Percentiles rank a stretch among this genome's conserved stretches.
Evolutionary conservation across 2,888 invertebrate genomes (phyloP).

Genomic region (Dione juno): DNA sequence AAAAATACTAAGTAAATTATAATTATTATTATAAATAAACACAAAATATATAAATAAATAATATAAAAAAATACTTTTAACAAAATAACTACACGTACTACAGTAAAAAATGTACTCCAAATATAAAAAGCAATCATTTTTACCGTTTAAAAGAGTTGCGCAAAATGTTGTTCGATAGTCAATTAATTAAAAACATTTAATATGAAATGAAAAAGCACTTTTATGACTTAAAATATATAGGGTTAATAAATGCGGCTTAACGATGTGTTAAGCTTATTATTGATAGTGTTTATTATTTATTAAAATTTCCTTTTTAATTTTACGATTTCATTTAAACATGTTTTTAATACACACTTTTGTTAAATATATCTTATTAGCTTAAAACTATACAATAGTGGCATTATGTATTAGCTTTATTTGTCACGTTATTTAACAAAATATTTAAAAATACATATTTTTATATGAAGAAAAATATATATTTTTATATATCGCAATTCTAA

Average conservation of each 20-base stretch:
- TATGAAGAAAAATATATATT: too few species aligned
- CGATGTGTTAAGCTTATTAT: background rate
- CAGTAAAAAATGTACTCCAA: background rate
- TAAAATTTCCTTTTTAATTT: too few species aligned
- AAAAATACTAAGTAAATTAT: too few species aligned
- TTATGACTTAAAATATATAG: background rate
- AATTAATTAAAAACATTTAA: slow-evolving; percentile 8
- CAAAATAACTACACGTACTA: too few species aligned
- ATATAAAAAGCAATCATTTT: background rate
- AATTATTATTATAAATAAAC: too few species aligned
- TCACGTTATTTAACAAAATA: background rate
- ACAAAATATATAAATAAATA: too few species aligned
- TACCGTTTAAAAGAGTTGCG: background rate
- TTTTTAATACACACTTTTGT: too few species aligned
- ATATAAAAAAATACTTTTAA: too few species aligned
- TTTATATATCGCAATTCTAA: too few species aligned
- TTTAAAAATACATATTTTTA: slow-evolving; percentile 11
- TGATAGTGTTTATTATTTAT: background rate
- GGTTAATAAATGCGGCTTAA: background rate
- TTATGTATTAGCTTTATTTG: background rate
- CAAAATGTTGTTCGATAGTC: background rate
- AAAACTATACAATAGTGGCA: background rate
- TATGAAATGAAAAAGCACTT: background rate
- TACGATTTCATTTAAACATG: too few species aligned
- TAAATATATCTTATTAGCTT: background rate